Conservation (phyloP, 2,113 vertebrate genomes). For the Acinonyx jubatus region DNA sequence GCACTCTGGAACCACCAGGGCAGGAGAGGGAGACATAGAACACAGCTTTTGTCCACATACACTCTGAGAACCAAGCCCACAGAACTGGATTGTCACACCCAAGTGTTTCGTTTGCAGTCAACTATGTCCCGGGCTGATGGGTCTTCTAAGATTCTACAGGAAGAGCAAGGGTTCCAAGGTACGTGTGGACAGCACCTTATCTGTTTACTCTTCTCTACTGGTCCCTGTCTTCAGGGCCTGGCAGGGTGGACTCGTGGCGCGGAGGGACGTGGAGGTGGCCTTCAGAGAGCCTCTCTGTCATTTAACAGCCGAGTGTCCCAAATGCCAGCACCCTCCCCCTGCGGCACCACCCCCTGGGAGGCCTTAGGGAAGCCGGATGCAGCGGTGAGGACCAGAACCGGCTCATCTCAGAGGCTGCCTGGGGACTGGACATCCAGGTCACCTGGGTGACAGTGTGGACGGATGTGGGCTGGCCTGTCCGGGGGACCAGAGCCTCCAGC, state of each 20-base stretch:
- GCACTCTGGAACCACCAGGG: not conserved
- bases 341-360: rapidly evolving
- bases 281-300: not conserved
- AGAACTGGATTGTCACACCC: slow-evolving; percentile 75
- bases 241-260: not conserved
- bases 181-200: too few species aligned
- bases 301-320: not conserved
- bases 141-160: slow-evolving; percentile 67
- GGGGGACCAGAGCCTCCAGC: not conserved
- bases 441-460: not conserved
- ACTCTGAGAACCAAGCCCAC: slow-evolving; percentile 78
- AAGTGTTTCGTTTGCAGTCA: slow-evolving; percentile 75
- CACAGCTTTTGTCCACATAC: slow-evolving; percentile 68
- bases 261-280: not conserved
- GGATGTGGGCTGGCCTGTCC: not conserved
- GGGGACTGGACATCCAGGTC: not conserved
- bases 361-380: not conserved
- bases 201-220: not conserved
- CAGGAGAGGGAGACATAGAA: not conserved
- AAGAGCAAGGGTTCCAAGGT: not conserved
- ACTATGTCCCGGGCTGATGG: slow-evolving; percentile 49
- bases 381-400: rapidly evolving
- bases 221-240: not conserved
- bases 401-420: not conserved
- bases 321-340: not conserved